These are phyloP conservation scores for Chloromyia formosa DNA, from an alignment of 2,888 invertebrate genomes.

Conservation along the genomic window DNA sequence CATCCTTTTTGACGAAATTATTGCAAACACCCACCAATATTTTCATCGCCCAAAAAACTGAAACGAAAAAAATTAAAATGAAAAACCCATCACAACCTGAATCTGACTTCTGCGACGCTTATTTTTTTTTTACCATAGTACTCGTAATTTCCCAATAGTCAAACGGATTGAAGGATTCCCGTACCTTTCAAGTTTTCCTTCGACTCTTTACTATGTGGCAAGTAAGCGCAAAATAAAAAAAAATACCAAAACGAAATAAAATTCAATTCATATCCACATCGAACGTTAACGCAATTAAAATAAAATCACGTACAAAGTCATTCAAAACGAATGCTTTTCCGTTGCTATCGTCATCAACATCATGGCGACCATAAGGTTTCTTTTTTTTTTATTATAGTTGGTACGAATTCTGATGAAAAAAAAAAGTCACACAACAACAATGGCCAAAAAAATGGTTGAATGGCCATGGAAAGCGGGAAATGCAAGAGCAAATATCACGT, in stretches of 20 bases:
- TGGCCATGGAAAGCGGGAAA: conserved; percentile 3
- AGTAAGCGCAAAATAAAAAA: background rate
- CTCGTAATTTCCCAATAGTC: no score
- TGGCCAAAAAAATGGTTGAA: background rate
- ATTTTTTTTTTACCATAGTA: no score
- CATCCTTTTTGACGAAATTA: no score
- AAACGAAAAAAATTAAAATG: no score
- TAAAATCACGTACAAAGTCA: conserved; percentile 28
- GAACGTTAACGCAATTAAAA: conserved; percentile 22
- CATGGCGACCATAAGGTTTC: background rate
- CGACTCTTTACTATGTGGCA: background rate
- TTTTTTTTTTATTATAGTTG: no score
- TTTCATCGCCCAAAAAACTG: no score
- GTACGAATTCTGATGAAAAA: background rate
- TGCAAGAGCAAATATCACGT: conserved; percentile 15
- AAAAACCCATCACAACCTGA: background rate
- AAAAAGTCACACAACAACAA: background rate
- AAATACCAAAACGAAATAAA: background rate
- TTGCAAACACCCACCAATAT: no score
- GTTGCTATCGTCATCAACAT: background rate
- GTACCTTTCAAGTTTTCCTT: no score
- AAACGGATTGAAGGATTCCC: no score
- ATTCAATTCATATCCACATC: background rate
- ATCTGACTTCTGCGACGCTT: background rate
- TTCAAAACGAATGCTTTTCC: conserved; percentile 5